phyloP scores from a whole-genome alignment of 1,140 invertebrate genomes.

The Monomorium pharaonis region DNA sequence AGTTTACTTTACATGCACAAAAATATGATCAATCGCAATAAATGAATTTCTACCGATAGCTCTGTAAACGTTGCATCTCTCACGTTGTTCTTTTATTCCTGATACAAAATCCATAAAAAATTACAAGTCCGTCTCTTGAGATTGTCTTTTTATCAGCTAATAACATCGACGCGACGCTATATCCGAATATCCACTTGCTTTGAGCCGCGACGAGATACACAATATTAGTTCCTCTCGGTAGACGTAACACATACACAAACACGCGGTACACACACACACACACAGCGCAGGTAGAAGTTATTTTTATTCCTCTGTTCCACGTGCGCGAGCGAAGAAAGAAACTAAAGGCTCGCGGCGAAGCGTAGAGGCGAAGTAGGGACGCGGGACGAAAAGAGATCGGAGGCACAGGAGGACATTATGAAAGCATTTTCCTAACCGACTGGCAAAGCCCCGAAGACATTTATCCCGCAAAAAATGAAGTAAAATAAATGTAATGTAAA shows the following conservation, averaged over 20 bases:
- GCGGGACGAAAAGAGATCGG: neutral
- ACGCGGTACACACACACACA: too few species aligned
- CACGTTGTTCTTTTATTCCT: neutral
- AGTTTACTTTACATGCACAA: neutral
- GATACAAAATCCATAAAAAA: conserved; percentile 27
- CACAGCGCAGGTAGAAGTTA: conserved; percentile 53
- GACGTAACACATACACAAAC: too few species aligned
- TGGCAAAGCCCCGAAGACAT: conserved; percentile 76
- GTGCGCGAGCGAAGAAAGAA: conserved; percentile 36
- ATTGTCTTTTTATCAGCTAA: conserved; percentile 47
- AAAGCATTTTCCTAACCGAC: conserved; percentile 77
- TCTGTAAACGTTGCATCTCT: neutral
- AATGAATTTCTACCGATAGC: neutral
- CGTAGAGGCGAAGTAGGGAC: neutral
- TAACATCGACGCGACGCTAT: conserved; percentile 48
- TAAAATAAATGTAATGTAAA: conserved; percentile 78
- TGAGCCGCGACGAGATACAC: conserved; percentile 52
- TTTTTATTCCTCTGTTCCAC: conserved; percentile 64
- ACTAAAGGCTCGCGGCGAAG: conserved; percentile 20
- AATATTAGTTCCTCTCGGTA: conserved; percentile 68
- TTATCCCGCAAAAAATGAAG: conserved; percentile 75
- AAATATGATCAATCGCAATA: neutral
- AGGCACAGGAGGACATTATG: conserved; percentile 65
- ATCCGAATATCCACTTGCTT: conserved; percentile 58
- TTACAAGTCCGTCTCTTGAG: neutral